Percentiles rank a stretch among this genome's conserved stretches.
Evolutionary conservation across 2,113 vertebrate species (phyloP).

Genomic region (Gymnarchus niloticus): DNA sequence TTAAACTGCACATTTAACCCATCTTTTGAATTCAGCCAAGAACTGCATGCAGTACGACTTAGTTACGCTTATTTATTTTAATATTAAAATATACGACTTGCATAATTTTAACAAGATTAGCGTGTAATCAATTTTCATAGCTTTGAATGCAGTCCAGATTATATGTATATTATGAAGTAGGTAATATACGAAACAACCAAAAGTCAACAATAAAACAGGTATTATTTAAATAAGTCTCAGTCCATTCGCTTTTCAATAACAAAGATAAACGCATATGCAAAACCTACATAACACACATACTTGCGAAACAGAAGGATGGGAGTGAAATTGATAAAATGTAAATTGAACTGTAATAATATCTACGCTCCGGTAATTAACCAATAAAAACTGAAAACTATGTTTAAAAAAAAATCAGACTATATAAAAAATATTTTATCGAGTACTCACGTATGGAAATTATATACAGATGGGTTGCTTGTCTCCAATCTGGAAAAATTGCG

Average conservation of each 20-base stretch:
- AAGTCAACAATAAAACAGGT: neutral
- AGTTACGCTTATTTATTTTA: neutral
- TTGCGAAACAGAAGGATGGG: neutral
- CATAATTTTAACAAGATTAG: slow-evolving; percentile 3
- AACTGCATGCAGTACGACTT: neutral
- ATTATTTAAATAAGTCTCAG: neutral
- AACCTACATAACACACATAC: neutral
- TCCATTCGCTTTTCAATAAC: neutral
- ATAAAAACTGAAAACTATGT: too few species aligned
- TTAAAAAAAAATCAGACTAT: neutral
- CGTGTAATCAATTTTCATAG: neutral
- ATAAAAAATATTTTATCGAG: neutral
- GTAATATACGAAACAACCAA: neutral
- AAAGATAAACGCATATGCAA: neutral
- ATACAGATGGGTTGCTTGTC: neutral
- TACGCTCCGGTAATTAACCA: neutral
- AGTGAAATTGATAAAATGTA: neutral
- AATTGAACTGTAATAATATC: neutral
- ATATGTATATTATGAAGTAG: neutral
- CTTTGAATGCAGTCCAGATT: neutral
- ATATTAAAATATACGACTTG: too few species aligned
- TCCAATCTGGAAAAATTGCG: slow-evolving; percentile 1
- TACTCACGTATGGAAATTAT: neutral
- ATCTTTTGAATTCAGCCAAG: slow-evolving; percentile 1
- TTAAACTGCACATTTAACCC: neutral